A percentile compares a stretch with the other conserved stretches of the same genome.
Evolutionary conservation across 1,140 invertebrate species (phyloP).

Genomic region (Euglossa dilemma): DNA sequence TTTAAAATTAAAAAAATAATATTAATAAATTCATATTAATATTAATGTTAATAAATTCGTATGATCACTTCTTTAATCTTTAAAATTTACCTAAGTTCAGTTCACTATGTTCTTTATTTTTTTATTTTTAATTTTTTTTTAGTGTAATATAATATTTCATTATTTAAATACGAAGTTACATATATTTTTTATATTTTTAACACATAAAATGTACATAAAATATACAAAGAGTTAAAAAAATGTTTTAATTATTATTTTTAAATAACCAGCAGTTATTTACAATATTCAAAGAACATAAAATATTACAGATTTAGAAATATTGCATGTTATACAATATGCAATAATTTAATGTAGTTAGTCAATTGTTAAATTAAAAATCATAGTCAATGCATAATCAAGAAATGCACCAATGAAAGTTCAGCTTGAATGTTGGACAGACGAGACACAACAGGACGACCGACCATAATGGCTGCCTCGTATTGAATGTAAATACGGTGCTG

Average conservation of each 20-base stretch:
- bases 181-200: background rate
- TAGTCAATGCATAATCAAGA: background rate
- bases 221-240: conserved; percentile 4
- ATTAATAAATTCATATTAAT: no score
- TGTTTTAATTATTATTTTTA: background rate
- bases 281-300: background rate
- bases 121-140: background rate
- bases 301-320: background rate
- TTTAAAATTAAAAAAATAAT: no score
- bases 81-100: no score
- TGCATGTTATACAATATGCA: background rate
- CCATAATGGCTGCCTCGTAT: conserved; percentile 42
- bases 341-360: background rate
- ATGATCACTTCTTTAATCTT: no score
- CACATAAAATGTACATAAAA: conserved; percentile 14
- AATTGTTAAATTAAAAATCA: background rate
- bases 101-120: background rate
- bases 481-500: conserved; percentile 37
- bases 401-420: conserved; percentile 25
- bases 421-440: background rate
- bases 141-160: background rate
- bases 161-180: background rate
- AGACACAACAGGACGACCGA: conserved; percentile 13
- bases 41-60: no score
- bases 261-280: background rate